Base-by-base conservation (phyloP, 1,140 invertebrate species). In the Drosophila kurseongensis region DNA sequence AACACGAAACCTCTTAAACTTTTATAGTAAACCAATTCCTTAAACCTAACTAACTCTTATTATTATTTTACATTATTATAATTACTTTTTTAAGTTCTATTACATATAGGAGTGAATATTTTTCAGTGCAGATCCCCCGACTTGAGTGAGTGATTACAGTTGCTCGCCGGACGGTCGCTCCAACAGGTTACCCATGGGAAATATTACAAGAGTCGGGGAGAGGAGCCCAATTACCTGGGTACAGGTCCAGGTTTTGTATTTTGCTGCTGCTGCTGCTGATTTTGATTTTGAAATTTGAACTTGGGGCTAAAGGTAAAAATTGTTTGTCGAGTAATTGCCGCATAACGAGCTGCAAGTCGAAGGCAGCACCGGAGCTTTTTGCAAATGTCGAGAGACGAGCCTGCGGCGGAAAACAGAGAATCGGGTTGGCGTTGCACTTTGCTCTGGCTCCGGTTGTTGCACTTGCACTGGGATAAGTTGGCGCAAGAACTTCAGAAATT, bases 301-400 rank as follows among this genome's bases (percentile, higher is more conserved):
- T 90, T 90, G 85, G 78, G 85, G 85, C 85, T 90, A 90, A 90
- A 90, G 85, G 85, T 90, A 90, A 90, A 90, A 90, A 90, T 85
- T 90, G 85, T 90, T 90, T 90, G 85, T 77, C 85, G 76, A 84
- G 85, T 90, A 90, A 90, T 90, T 90, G 85, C 79, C 84, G 71
- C 74, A 89, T 89, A 89, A 89, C 85, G 74, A 90, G 84, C 65
- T 52, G 69, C 59, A 83, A 83, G 61, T 71, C 52, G 63, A 61
- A 44, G 32, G 16, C 29, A 48, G 44, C 32, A 32, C 41, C 36
- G 42, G 66, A 57, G 50, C 68, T 69, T 69, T 36, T 75, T 62
- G 75, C 60, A 78, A 79, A 62, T 75, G 58, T 80, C 62, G 72
- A 57, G 66, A 58, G 58, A 41, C 35, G 45, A 63, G 78, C 78